Conservation (phyloP, 2,888 invertebrate species). For the Zele albiditarsus region DNA sequence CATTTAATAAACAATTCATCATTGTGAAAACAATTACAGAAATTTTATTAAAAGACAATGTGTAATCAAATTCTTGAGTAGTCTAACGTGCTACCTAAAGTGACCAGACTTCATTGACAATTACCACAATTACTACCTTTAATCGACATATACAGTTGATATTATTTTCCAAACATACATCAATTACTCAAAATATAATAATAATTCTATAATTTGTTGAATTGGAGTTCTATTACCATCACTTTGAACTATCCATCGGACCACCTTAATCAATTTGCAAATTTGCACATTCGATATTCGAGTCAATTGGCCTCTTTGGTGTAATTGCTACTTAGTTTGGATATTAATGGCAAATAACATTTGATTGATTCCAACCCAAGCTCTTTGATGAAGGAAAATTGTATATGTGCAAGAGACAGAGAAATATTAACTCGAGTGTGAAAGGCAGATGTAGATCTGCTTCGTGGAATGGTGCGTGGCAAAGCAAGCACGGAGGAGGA, state of each 20-base stretch:
- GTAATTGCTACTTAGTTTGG: slow-evolving; percentile 57
- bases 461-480: slow-evolving; percentile 26
- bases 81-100: no score
- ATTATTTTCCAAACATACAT: no score
- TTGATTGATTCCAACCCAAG: slow-evolving; percentile 63
- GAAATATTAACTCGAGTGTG: neutral
- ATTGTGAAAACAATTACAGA: neutral
- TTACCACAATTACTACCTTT: no score
- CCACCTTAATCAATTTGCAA: neutral
- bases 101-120: no score
- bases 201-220: no score
- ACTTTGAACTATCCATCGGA: no score
- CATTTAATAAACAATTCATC: neutral
- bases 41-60: no score
- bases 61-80: no score
- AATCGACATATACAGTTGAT: no score
- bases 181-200: no score
- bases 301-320: slow-evolving; percentile 53
- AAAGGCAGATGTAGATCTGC: slow-evolving; percentile 29
- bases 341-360: slow-evolving; percentile 71
- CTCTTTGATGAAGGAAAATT: slow-evolving; percentile 46
- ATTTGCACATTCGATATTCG: neutral
- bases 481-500: slow-evolving; percentile 34
- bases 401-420: neutral
- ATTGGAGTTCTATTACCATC: no score